Base-by-base conservation (phyloP, 2,888 invertebrate genomes). In the Cheilosia soror region DNA sequence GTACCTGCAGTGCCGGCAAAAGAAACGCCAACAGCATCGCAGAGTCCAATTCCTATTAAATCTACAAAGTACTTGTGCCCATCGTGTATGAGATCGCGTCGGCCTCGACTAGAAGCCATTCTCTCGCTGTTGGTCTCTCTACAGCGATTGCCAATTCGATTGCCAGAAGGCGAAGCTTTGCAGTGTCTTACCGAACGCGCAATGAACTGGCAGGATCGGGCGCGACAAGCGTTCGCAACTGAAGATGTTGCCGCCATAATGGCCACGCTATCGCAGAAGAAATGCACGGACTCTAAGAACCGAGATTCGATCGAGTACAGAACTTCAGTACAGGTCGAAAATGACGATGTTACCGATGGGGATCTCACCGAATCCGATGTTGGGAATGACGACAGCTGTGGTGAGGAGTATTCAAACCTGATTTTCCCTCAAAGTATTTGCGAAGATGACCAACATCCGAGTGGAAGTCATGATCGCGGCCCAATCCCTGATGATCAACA, bases 201-300 rank as follows among this genome's bases (percentile, higher is more conserved):
- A 25, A 98, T 98, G 97, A 96, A 97, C 89, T 98, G 98, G 98
- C 98, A 98, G 93, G 97, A 97, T 93, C 93, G 95, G 29, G 97
- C 97, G 11, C 93, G 96, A 40, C 95, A 96, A 89, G 93, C 95
- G 5, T 92, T 96, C 11, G 93, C 93, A 33, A 94, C 94, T 11
- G 94, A 95, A 58, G 96, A 96, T 91, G 93, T 96, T 15, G 94
- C 94, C 66, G 93, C 94, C 2, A 95, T 95, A 2, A 90, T 96
- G 71, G 93, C 94, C 0, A 94, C 95, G 89, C 42, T 77, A 5
- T 55, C 69, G 3, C 63, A 57, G 15, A 63, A 75, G 40, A 73
- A 65, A 37, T 29, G 15, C 47, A 2, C 5, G 1, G 51, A 55
- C n/a, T 9, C 42, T 0, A 84, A 60, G 11, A 55, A 44, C n/a